These are phyloP conservation scores for Numenius arquata DNA, from an alignment of 2,113 vertebrate species.

Conservation along the genomic window DNA sequence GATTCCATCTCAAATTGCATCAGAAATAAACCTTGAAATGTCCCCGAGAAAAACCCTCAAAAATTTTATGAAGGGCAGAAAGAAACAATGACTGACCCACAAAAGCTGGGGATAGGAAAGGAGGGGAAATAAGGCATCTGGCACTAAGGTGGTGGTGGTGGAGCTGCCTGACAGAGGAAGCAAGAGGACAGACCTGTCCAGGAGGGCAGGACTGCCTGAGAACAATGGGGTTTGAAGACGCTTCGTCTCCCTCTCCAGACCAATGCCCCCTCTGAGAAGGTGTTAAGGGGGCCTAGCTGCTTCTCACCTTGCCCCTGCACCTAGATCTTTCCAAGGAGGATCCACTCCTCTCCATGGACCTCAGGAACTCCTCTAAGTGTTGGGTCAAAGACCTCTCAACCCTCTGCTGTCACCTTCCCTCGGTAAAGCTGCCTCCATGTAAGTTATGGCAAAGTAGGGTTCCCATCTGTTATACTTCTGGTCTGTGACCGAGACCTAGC, in stretches of 20 bases:
- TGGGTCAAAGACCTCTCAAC: neutral
- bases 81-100: neutral
- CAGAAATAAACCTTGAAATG: neutral
- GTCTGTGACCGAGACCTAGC: neutral
- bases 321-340: neutral
- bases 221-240: neutral
- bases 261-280: neutral
- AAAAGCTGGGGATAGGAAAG: neutral
- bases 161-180: neutral
- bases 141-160: neutral
- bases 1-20: neutral
- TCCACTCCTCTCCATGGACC: neutral
- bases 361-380: neutral
- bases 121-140: neutral
- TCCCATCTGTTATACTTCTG: neutral
- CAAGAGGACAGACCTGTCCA: neutral
- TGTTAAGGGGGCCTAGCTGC: neutral
- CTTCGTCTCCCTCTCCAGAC: neutral
- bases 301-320: neutral
- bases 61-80: neutral
- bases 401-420: neutral
- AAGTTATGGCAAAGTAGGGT: neutral
- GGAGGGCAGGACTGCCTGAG: neutral
- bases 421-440: neutral
- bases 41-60: neutral